These are phyloP conservation scores for Belonocnema kinseyi DNA, from an alignment of 1,140 invertebrate genomes.

Conservation along the genomic window DNA sequence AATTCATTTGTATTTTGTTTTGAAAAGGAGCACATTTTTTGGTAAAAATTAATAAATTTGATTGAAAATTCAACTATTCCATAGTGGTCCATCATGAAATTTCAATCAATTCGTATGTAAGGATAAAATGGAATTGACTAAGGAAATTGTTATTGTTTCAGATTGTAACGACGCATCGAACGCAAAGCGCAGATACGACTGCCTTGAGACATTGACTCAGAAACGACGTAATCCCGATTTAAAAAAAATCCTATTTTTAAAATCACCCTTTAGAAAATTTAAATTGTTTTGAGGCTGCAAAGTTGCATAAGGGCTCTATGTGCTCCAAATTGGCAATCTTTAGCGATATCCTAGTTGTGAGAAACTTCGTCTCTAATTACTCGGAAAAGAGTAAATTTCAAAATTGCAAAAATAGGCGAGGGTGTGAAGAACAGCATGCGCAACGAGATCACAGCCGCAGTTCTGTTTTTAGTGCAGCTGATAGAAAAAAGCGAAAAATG, in stretches of 20 bases:
- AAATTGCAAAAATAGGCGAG: constrained; percentile 52
- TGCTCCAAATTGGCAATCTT: constrained; percentile 63
- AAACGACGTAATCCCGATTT: constrained; percentile 32
- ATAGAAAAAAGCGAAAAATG: constrained; percentile 79
- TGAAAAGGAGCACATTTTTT: too few species aligned
- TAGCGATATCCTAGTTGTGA: constrained; percentile 63
- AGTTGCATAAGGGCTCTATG: constrained; percentile 67
- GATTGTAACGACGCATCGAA: not conserved
- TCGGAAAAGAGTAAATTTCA: constrained; percentile 50
- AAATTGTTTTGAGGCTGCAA: constrained; percentile 39
- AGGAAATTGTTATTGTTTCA: not conserved
- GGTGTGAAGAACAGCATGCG: constrained; percentile 67
- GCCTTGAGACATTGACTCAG: constrained; percentile 35
- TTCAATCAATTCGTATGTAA: too few species aligned
- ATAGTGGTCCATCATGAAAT: too few species aligned
- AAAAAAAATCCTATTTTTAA: not conserved
- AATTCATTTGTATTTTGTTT: too few species aligned
- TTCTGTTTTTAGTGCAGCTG: constrained; percentile 77
- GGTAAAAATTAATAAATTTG: too few species aligned
- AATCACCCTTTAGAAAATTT: not conserved
- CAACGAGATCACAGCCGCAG: constrained; percentile 77
- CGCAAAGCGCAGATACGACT: constrained; percentile 7
- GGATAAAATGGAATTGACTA: too few species aligned
- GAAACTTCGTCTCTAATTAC: constrained; percentile 54
- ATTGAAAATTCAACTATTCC: too few species aligned